Conservation (phyloP, 2,888 invertebrate genomes). For the Ferrisia virgata region DNA sequence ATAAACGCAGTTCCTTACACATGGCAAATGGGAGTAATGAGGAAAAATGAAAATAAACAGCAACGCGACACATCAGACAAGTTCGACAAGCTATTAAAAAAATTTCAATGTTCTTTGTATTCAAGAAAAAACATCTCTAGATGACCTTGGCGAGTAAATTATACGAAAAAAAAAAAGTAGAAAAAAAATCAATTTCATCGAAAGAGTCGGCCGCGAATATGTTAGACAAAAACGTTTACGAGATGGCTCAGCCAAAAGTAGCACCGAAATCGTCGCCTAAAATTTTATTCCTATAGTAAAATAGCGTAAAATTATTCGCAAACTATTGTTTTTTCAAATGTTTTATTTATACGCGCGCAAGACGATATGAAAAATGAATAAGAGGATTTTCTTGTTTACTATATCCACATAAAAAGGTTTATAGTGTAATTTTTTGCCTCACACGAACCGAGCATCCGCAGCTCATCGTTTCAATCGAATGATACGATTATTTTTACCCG, state of each 20-base stretch:
- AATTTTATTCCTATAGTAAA: background rate
- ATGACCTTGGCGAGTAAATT: conserved; percentile 16
- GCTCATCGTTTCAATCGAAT: background rate
- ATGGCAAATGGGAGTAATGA: background rate
- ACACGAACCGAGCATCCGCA: background rate
- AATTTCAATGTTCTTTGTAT: background rate
- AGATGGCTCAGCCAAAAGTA: background rate
- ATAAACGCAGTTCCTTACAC: background rate
- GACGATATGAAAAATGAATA: conserved; percentile 13
- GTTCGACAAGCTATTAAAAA: conserved; percentile 11
- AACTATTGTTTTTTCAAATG: background rate
- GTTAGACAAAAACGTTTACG: background rate
- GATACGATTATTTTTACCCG: background rate
- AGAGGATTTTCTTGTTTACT: conserved; percentile 11
- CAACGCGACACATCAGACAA: background rate
- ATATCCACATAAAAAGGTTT: background rate
- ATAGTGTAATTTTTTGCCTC: background rate
- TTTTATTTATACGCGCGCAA: background rate
- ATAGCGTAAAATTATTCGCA: background rate
- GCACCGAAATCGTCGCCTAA: background rate
- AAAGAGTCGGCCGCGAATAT: background rate
- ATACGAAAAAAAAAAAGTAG: too few relatives aligned
- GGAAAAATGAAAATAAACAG: background rate
- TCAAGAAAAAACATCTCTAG: background rate
- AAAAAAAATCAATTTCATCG: conserved; percentile 5